Conservation (phyloP, 1,140 invertebrate species). For the Solenopsis invicta region DNA sequence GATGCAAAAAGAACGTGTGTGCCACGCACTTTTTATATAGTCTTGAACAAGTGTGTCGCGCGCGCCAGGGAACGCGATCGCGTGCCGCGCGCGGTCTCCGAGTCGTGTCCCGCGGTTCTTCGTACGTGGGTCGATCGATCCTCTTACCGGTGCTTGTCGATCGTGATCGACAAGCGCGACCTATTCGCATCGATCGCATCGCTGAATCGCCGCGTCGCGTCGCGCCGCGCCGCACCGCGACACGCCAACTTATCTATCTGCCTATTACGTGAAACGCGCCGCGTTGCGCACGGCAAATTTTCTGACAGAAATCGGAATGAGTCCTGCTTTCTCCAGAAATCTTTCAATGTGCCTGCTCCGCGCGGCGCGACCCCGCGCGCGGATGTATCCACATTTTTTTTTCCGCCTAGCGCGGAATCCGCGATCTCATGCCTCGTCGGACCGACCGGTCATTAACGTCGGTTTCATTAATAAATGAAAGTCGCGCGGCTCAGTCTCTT, state of each 20-base stretch:
- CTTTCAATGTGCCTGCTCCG: constrained; percentile 24
- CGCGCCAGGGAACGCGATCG: constrained; percentile 21
- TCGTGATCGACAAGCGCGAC: background rate
- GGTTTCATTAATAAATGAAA: constrained; percentile 45
- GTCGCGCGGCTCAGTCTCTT: background rate
- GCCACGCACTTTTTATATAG: constrained; percentile 16
- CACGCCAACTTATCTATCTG: constrained; percentile 48
- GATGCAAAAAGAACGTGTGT: constrained; percentile 29
- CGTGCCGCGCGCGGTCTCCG: too few species aligned
- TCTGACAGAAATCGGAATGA: constrained; percentile 70
- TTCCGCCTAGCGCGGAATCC: background rate
- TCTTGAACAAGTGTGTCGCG: constrained; percentile 11
- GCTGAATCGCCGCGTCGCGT: too few species aligned
- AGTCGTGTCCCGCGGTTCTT: too few species aligned
- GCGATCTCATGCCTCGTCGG: background rate
- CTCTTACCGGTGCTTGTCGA: too few species aligned
- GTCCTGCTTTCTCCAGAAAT: constrained; percentile 69
- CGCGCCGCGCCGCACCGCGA: too few species aligned
- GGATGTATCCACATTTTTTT: constrained; percentile 28
- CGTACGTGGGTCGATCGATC: too few species aligned
- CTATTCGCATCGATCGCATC: background rate
- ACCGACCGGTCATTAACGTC: constrained; percentile 13
- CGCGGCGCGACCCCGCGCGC: background rate
- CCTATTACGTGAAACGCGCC: constrained; percentile 66
- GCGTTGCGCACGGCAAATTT: constrained; percentile 69